These are phyloP conservation scores for Helicoverpa assulta DNA, from an alignment of 2,888 invertebrate genomes.

Conservation along the genomic window DNA sequence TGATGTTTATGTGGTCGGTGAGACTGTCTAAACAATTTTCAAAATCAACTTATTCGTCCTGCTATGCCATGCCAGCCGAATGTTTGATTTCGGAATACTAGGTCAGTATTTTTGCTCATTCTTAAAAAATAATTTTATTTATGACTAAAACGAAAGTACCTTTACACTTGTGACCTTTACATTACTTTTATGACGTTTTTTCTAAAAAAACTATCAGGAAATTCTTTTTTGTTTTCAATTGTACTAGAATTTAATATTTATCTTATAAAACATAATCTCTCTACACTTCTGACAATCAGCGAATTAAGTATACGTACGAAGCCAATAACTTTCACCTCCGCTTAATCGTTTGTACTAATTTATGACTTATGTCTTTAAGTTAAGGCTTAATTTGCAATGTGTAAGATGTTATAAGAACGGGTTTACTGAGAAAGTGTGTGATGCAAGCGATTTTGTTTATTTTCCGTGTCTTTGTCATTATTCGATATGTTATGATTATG, in stretches of 20 bases:
- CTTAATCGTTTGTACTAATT: slow-evolving; percentile 3
- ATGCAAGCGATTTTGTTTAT: slow-evolving; percentile 33
- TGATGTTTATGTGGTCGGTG: too few relatives aligned
- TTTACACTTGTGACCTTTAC: too few relatives aligned
- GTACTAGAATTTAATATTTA: not conserved
- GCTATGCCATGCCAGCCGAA: too few relatives aligned
- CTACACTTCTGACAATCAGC: slow-evolving; percentile 12
- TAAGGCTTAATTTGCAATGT: slow-evolving; percentile 43
- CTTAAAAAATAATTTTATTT: too few relatives aligned
- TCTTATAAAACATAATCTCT: not conserved
- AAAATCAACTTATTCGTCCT: too few relatives aligned
- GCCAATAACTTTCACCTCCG: slow-evolving; percentile 56
- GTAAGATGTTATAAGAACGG: slow-evolving; percentile 6
- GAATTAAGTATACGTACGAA: slow-evolving; percentile 25
- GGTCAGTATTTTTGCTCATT: too few relatives aligned
- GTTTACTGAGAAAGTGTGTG: slow-evolving; percentile 57
- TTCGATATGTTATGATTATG: not conserved
- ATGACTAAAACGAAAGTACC: too few relatives aligned
- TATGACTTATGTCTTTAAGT: slow-evolving; percentile 5
- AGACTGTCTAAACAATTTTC: too few relatives aligned
- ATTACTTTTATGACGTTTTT: too few relatives aligned
- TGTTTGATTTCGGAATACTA: too few relatives aligned
- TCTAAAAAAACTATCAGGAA: too few relatives aligned
- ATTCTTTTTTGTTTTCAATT: too few relatives aligned
- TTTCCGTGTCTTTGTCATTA: slow-evolving; percentile 27